Conservation (phyloP, 2,888 invertebrate genomes). For the Andrena fulva region DNA sequence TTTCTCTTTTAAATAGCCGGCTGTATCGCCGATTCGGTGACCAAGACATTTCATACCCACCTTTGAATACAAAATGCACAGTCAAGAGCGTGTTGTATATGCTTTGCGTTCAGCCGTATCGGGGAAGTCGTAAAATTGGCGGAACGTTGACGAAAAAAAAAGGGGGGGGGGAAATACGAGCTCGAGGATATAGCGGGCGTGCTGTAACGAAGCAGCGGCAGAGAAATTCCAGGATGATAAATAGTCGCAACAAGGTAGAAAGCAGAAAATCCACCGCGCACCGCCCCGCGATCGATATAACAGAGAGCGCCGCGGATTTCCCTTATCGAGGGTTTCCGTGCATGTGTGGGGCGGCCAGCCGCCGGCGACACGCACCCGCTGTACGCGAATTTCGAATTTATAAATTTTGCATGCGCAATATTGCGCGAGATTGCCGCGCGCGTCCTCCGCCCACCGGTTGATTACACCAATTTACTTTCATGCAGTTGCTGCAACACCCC, state of each 20-base stretch:
- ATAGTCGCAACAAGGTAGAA: conserved; percentile 33
- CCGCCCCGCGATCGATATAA: conserved; percentile 57
- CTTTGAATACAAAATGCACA: background rate
- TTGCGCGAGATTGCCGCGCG: conserved; percentile 69
- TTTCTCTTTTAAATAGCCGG: background rate
- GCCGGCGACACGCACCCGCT: background rate
- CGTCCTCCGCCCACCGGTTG: conserved; percentile 61
- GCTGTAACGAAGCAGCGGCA: conserved; percentile 7
- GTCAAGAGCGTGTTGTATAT: background rate
- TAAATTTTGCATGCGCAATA: conserved; percentile 72
- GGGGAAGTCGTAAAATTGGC: conserved; percentile 38
- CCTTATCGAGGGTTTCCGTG: conserved; percentile 37
- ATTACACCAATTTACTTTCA: conserved; percentile 76
- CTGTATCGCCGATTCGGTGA: background rate
- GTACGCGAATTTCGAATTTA: conserved; percentile 65
- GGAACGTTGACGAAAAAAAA: conserved; percentile 7
- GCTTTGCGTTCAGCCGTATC: conserved; percentile 8
- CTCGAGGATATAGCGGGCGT: conserved; percentile 15
- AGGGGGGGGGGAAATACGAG: conserved; percentile 26
- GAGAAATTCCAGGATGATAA: conserved; percentile 42
- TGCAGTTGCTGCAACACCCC: conserved; percentile 68
- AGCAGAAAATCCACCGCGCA: conserved; percentile 17
- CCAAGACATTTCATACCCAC: background rate
- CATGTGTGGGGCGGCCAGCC: background rate
- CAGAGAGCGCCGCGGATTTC: conserved; percentile 27